Evolutionary conservation across 2,888 invertebrate species (phyloP).

Genomic region (Euphydryas editha): DNA sequence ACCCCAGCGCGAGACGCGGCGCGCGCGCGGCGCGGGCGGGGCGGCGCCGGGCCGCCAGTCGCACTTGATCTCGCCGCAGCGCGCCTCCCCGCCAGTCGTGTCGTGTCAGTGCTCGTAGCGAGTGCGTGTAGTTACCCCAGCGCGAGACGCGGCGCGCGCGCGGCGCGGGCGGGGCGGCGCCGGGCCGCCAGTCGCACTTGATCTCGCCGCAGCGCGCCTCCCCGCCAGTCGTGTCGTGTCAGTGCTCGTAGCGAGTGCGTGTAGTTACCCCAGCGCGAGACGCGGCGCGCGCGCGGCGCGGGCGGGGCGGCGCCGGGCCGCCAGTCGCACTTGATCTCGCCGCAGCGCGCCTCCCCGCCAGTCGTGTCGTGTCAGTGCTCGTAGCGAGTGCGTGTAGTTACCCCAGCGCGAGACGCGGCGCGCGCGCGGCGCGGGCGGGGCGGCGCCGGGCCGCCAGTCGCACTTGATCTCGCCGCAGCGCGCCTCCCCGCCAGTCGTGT

Average conservation of each 20-base stretch:
- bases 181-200: constrained; percentile 49
- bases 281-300: neutral
- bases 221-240: too few species aligned
- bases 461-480: too few species aligned
- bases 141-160: neutral
- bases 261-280: neutral
- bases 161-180: neutral
- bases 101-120: too few species aligned
- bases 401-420: too few species aligned
- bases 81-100: constrained; percentile 65
- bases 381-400: too few species aligned
- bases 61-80: constrained; percentile 77
- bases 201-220: constrained; percentile 70
- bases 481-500: too few species aligned
- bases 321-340: constrained; percentile 70
- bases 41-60: neutral
- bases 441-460: too few species aligned
- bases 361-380: too few species aligned
- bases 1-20: neutral
- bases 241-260: too few species aligned
- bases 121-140: neutral
- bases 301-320: constrained; percentile 17
- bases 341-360: constrained; percentile 61
- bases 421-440: too few species aligned
- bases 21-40: neutral